These are phyloP conservation scores for Phrynosoma blainvillii DNA, from an alignment of 2,113 vertebrate species.

Conservation along the genomic window DNA sequence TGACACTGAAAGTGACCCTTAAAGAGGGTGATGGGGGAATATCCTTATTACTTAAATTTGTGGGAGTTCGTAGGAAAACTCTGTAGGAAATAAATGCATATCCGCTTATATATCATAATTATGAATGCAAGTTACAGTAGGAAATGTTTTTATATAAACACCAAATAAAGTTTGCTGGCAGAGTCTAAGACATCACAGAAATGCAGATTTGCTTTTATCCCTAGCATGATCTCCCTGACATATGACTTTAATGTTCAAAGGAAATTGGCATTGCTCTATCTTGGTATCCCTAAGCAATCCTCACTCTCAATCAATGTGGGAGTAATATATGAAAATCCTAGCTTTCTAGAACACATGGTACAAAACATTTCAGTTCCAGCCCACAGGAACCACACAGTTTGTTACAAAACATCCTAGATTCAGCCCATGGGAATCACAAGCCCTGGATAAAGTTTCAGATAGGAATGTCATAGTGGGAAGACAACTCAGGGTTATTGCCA, in stretches of 20 bases:
- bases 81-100: too few relatives aligned
- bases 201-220: slow-evolving; percentile 18
- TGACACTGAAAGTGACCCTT: too few relatives aligned
- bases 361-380: background rate
- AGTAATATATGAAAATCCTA: slow-evolving; percentile 14
- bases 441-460: slow-evolving; percentile 20
- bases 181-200: slow-evolving; percentile 37
- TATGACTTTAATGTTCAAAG: slow-evolving; percentile 34
- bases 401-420: background rate
- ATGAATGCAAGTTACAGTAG: too few relatives aligned
- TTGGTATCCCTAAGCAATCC: slow-evolving; percentile 42
- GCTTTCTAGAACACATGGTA: background rate
- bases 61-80: too few relatives aligned
- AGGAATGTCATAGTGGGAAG: background rate
- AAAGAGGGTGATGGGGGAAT: too few relatives aligned
- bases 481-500: background rate
- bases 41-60: too few relatives aligned
- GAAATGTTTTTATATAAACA: too few relatives aligned
- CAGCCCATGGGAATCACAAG: slow-evolving; percentile 34
- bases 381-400: slow-evolving; percentile 28
- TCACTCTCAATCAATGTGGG: background rate
- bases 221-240: slow-evolving; percentile 16
- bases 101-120: too few relatives aligned
- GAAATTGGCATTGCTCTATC: slow-evolving; percentile 34
- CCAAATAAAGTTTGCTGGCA: slow-evolving; percentile 35